A percentile compares a stretch with the other conserved stretches of the same genome.
phyloP scores from a whole-genome alignment of 2,113 vertebrate species.

The Vombatus ursinus region DNA sequence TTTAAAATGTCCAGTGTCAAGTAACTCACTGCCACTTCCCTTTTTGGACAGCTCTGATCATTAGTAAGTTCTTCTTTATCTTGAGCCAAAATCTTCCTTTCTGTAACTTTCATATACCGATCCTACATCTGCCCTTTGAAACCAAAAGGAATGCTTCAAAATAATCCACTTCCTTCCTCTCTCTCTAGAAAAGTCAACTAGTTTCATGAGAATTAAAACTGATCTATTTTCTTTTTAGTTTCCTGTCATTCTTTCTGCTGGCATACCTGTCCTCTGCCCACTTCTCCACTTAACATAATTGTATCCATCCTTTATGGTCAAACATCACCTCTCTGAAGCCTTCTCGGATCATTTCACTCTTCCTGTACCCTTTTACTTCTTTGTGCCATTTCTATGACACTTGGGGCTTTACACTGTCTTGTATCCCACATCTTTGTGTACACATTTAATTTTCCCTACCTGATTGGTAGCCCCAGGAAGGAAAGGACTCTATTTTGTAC shows the following conservation, averaged over 20 bases:
- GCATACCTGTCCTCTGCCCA: neutral
- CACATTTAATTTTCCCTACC: neutral
- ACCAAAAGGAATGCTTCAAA: neutral
- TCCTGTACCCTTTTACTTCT: neutral
- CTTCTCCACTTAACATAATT: neutral
- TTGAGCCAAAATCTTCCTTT: neutral
- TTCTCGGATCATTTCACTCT: neutral
- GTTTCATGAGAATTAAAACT: neutral
- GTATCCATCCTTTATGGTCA: neutral
- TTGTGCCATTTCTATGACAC: neutral
- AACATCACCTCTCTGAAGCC: neutral
- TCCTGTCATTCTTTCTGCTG: neutral
- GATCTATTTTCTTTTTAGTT: conserved; percentile 52
- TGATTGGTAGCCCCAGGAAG: neutral
- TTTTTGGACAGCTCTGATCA: neutral
- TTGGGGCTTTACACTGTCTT: neutral
- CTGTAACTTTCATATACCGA: neutral
- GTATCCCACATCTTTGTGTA: neutral
- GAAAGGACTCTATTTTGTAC: neutral
- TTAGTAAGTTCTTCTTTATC: neutral
- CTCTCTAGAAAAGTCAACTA: neutral
- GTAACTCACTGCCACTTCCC: neutral
- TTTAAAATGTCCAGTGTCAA: neutral
- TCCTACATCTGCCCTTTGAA: neutral
- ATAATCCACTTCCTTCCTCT: neutral